Evolutionary conservation across 2,113 vertebrate species (phyloP).

Genomic region (Pterocles burchelli): DNA sequence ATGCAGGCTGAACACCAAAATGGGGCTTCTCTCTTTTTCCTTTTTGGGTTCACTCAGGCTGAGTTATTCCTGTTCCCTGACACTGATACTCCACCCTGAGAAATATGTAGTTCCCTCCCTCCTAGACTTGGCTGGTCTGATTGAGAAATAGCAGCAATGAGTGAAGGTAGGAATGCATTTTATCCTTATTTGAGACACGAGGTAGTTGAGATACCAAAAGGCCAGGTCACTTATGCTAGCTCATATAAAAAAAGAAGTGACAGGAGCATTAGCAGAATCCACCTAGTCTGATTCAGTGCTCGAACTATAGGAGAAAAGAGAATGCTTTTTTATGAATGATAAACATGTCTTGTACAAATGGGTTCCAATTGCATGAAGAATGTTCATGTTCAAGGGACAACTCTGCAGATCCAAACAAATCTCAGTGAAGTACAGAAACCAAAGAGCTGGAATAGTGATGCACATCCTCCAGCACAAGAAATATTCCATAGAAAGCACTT

Average conservation of each 20-base stretch:
- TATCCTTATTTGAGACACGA: neutral
- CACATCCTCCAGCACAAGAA: conserved; percentile 4
- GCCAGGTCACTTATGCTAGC: neutral
- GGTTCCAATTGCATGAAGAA: neutral
- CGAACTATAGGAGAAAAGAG: neutral
- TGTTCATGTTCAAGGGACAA: neutral
- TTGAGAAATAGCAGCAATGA: neutral
- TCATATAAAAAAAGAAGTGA: neutral
- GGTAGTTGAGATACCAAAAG: neutral
- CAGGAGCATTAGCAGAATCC: neutral
- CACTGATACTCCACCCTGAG: neutral
- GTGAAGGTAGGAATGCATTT: neutral
- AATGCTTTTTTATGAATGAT: neutral
- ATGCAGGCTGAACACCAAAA: neutral
- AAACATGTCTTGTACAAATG: neutral
- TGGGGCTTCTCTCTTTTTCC: neutral
- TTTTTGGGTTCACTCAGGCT: neutral
- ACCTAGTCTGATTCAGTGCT: neutral
- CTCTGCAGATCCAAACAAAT: neutral
- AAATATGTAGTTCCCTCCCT: neutral
- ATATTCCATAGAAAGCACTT: neutral
- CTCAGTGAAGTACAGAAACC: neutral
- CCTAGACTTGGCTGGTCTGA: neutral
- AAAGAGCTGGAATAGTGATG: neutral
- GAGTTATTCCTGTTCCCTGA: neutral